These are phyloP conservation scores for Lasiurus cinereus DNA, from an alignment of 2,113 vertebrate genomes.

Conservation along the genomic window DNA sequence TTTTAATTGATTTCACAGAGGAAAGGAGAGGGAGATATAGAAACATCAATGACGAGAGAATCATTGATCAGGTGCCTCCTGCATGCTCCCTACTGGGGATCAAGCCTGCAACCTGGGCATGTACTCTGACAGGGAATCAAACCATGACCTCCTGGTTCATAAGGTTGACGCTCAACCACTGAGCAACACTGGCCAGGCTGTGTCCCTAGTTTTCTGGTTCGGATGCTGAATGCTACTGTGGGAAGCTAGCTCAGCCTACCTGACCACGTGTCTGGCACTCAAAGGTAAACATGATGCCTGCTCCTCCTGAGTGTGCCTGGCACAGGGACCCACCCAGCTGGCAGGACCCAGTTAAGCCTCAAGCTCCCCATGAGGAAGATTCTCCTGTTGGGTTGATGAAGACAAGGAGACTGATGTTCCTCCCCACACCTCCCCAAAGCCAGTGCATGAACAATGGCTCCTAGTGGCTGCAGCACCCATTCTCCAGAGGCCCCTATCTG, in stretches of 20 bases:
- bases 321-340: not conserved
- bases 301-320: not conserved
- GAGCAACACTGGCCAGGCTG: too few species aligned
- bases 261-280: not conserved
- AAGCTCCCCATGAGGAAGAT: not conserved
- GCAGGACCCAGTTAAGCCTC: not conserved
- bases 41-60: too few species aligned
- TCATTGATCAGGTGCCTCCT: too few species aligned
- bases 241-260: not conserved
- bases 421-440: not conserved
- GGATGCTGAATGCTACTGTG: not conserved
- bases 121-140: too few species aligned
- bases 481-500: not conserved
- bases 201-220: not conserved
- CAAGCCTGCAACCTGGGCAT: too few species aligned
- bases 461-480: accelerated
- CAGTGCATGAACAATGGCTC: not conserved
- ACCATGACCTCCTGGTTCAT: too few species aligned
- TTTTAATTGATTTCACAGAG: too few species aligned
- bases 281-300: not conserved
- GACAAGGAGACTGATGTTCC: not conserved
- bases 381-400: not conserved
- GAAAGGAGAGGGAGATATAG: too few species aligned
- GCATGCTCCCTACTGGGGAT: too few species aligned
- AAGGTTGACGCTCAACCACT: too few species aligned